Conservation (phyloP, 2,888 invertebrate species). For the Odontomyia ornata region DNA sequence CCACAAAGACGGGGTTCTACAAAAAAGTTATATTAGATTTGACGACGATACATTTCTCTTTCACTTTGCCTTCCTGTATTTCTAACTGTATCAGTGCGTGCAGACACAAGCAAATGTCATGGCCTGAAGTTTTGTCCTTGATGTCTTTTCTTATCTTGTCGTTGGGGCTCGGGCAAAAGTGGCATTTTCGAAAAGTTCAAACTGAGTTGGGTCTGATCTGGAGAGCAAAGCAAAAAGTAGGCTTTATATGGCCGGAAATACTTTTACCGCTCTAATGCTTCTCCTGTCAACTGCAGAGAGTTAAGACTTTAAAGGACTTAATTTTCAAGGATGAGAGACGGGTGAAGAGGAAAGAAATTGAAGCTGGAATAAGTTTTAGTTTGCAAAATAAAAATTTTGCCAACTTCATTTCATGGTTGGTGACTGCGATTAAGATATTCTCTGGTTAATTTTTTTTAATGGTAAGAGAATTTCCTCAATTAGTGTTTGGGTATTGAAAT, state of each 20-base stretch:
- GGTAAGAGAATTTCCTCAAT: too few species aligned
- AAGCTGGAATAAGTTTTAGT: neutral
- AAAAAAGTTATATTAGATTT: conserved; percentile 31
- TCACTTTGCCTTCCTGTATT: neutral
- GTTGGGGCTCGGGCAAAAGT: neutral
- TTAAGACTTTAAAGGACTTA: conserved; percentile 11
- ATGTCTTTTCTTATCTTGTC: conserved; percentile 19
- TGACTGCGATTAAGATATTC: neutral
- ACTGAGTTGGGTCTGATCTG: neutral
- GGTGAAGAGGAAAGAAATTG: neutral
- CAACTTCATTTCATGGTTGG: conserved; percentile 2
- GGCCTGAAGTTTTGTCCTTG: conserved; percentile 21
- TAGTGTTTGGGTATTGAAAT: too few species aligned
- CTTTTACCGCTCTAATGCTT: neutral
- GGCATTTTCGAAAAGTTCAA: conserved; percentile 2
- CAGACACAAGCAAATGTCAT: neutral
- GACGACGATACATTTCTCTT: conserved; percentile 30
- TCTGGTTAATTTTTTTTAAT: too few species aligned
- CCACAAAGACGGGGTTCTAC: neutral
- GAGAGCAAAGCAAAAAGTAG: neutral
- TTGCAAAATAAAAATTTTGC: neutral
- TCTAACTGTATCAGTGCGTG: too few species aligned
- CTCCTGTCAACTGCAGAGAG: neutral
- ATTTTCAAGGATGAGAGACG: neutral
- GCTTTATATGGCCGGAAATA: neutral